Conservation (phyloP, 92 coral and sea anemone genomes). For the Diadumene lineata region DNA sequence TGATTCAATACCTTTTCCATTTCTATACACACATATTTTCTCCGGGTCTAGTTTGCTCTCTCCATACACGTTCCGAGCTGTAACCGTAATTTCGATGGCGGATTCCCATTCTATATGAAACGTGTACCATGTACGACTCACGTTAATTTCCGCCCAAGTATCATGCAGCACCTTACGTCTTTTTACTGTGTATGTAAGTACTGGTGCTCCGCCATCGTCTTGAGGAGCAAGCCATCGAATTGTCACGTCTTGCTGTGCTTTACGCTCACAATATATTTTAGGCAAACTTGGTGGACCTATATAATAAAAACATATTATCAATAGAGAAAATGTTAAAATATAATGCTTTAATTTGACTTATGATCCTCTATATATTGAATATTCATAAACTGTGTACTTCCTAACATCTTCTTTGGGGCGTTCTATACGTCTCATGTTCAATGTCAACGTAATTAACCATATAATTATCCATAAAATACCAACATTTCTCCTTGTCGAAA, state of each 20-base stretch:
- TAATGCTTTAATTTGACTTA: no score
- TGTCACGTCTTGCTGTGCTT: background rate
- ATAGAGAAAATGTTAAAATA: no score
- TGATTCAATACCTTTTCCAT: constrained; percentile 21
- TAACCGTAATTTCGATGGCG: constrained; percentile 17
- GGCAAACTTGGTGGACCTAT: constrained; percentile 25
- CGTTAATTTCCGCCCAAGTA: constrained; percentile 12
- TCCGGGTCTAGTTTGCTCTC: constrained; percentile 29
- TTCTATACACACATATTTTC: constrained; percentile 19
- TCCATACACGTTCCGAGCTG: constrained; percentile 35
- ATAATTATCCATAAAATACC: no score
- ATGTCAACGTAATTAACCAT: no score
- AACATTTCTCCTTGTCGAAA: no score
- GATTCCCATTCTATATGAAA: constrained; percentile 20
- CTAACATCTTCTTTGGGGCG: no score
- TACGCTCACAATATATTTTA: constrained; percentile 18
- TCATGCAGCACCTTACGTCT: constrained; percentile 1
- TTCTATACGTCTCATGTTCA: no score
- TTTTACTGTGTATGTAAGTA: constrained; percentile 24
- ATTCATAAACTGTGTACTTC: no score
- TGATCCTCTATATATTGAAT: no score
- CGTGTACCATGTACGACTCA: constrained; percentile 27
- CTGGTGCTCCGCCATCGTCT: constrained; percentile 32
- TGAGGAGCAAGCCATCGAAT: constrained; percentile 21
- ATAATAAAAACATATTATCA: no score